Evolutionary conservation across 23 tunicate genomes (phyloP).

Genomic region (Trididemnum nubilum): DNA sequence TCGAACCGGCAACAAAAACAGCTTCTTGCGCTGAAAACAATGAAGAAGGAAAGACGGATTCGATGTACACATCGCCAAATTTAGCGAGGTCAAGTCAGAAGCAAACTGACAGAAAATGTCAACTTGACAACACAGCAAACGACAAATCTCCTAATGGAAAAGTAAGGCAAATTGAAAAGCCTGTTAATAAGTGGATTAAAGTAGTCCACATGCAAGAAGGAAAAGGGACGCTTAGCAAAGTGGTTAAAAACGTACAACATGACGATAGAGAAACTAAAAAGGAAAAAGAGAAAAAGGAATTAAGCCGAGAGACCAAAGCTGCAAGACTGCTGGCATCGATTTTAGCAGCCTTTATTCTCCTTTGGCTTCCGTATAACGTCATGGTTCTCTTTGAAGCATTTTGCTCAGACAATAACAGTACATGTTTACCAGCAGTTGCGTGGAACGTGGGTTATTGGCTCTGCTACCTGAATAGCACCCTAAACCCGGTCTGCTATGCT

Average conservation of each 20-base stretch:
- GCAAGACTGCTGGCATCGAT: constrained; percentile 83
- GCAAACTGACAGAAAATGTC: background rate
- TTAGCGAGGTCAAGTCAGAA: no score
- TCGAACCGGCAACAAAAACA: no score
- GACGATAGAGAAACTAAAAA: background rate
- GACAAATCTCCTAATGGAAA: background rate
- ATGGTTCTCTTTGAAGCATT: constrained; percentile 74
- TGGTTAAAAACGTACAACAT: background rate
- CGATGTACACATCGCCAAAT: no score
- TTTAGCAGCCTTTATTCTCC: constrained; percentile 76
- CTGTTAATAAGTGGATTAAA: background rate
- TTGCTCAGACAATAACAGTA: constrained; percentile 24
- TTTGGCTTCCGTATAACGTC: constrained; percentile 95
- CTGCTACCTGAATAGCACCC: constrained; percentile 91
- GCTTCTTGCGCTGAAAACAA: no score
- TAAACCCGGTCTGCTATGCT: constrained; percentile 96
- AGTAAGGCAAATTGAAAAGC: background rate
- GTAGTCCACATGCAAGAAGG: background rate
- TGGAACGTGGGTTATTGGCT: constrained; percentile 97
- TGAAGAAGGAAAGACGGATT: no score
- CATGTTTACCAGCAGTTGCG: constrained; percentile 55
- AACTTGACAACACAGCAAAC: no score
- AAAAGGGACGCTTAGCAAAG: background rate
- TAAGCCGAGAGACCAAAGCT: constrained; percentile 77
- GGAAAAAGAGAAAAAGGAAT: constrained; percentile 62